Evolutionary conservation across 1,140 invertebrate species (phyloP), one percentile per base, ranked within the genome.

Genomic region (Heliothis virescens): DNA sequence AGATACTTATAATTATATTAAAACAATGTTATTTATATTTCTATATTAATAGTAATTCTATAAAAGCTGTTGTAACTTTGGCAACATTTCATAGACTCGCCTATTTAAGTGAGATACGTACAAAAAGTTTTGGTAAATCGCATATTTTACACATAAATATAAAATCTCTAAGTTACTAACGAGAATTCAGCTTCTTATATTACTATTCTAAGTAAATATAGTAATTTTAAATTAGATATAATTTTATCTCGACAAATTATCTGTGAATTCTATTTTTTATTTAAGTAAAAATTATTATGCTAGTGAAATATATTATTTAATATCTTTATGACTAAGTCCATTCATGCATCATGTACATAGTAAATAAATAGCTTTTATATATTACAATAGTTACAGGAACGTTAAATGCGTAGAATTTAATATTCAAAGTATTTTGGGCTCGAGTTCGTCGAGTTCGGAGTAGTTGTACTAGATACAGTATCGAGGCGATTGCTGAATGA

Each of bases 21-120:
- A n/a, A 69, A 41, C 82, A 82, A 82, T 9, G 18, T 65, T 3
- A 47, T 83, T n/a, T n/a, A n/a, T 83, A 52, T 50, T 26, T 69
- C 34, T 15, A 29, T 47, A n/a, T 5, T 69, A 52, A 26, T 13
- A 26, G 26, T 48, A 81, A 81, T 41, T 55, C 53, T 78, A 82
- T 80, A 60, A 63, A 76, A 81, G 75, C 52, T 60, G 63, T 65
- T 60, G 78, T 81, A 85, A 79, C 80, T 88, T 90, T 90, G 88
- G 87, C 87, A 89, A 69, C 75, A 50, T 57, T 62, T 76, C 34
- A 76, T 63, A 76, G 21, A 76, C 72, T 60, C 57, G 7, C 55
- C 48, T 74, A 74, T 11, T 59, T 62, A 62, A 9, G 34, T 74
- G 57, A 74, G 34, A 59, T 60, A 74, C 72, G 72, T 74, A 74